phyloP scores from a whole-genome alignment of 2,113 vertebrate genomes.

The Prochilodus magdalenae region DNA sequence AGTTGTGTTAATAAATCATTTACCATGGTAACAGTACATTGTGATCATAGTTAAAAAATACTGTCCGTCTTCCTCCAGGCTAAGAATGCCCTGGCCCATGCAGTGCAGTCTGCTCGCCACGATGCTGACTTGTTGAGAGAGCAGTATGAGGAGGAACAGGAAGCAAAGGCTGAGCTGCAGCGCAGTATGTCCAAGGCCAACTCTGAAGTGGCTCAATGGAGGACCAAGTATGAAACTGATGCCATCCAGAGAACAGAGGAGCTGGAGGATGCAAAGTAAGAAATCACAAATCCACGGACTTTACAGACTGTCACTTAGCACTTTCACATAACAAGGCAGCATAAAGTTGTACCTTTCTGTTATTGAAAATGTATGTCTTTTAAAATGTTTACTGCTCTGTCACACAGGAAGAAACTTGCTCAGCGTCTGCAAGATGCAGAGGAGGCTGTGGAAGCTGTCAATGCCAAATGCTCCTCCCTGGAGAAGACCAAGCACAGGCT shows the following conservation, averaged over 20 bases:
- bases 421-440: slow-evolving; percentile 83
- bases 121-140: slow-evolving; percentile 78
- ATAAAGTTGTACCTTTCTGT: background rate
- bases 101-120: slow-evolving; percentile 76
- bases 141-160: slow-evolving; percentile 67
- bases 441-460: slow-evolving; percentile 83
- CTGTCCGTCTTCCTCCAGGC: slow-evolving; percentile 41
- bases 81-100: slow-evolving; percentile 72
- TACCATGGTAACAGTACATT: background rate
- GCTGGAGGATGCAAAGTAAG: slow-evolving; percentile 75
- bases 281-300: background rate
- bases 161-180: slow-evolving; percentile 70
- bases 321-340: background rate
- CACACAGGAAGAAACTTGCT: slow-evolving; percentile 83
- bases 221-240: slow-evolving; percentile 70
- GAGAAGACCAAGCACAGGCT: slow-evolving; percentile 87
- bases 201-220: slow-evolving; percentile 80
- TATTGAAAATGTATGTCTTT: background rate
- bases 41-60: background rate
- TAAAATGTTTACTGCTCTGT: background rate
- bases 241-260: slow-evolving; percentile 71
- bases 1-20: background rate
- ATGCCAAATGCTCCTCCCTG: slow-evolving; percentile 83
- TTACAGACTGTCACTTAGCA: background rate
- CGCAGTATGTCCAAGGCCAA: slow-evolving; percentile 80